Base-by-base conservation (phyloP, 2,113 vertebrate genomes). In the Larimichthys crocea region DNA sequence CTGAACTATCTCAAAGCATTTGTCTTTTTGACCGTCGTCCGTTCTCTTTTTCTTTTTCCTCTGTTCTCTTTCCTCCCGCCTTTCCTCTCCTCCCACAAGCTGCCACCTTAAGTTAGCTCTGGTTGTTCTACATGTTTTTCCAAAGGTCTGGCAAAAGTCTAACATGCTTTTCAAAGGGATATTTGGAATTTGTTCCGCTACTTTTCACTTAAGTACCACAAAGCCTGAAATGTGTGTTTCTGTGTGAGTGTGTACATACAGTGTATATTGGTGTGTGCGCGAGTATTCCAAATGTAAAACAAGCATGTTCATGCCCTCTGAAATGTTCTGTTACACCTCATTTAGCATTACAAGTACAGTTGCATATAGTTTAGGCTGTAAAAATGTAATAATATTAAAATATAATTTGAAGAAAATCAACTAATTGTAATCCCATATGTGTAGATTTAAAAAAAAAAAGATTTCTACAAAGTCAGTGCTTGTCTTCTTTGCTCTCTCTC, bases 101-200 rank as follows among this genome's bases (percentile, higher is more conserved):
- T 79, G 70, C 66, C 44, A 5, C 55, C 67, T 71, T 29, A n/a
- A 66, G 63, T 87, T 86, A 76, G 62, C 53, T 50, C 64, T 62
- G 48, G 73, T 74, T 84, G 76, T 79, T 80, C 76, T 68, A 72
- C 72, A 85, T 81, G 76, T 78, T 80, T 86, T 83, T 85, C 73
- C 69, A 79, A 87, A 74, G 65, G 70, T 86, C 78, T 89, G 87
- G 83, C 76, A 40, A 71, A 76, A 79, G 53, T 63, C 56, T 42
- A 73, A 83, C 70, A 49, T 79, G 84, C 69, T 76, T 88, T 83
- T 89, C 63, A 82, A 74, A 86, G 71, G 74, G 80, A 87, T 82
- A 84, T 89, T 78, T 82, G 22, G 64, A 82, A 88, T 88, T 85
- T 74, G 79, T 91, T 91, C 66, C 48, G 26, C 86, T 83, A 72